Conservation (phyloP, 2,888 invertebrate species). For the Parnassius glacialis region DNA sequence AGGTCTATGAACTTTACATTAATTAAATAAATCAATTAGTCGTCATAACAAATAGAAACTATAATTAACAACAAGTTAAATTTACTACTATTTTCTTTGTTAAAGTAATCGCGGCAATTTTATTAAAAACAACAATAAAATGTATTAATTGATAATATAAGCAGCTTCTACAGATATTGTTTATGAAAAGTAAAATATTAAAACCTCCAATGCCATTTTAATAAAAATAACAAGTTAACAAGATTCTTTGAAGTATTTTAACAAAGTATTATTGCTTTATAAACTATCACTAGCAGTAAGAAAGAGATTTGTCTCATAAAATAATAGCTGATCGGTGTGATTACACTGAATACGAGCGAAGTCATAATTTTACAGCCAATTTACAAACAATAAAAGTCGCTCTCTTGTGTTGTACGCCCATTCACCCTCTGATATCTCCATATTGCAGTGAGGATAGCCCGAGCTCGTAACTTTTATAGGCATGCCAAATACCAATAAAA, state of each 20-base stretch:
- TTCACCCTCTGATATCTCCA: constrained; percentile 77
- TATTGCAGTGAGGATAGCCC: constrained; percentile 66
- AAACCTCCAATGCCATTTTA: too few relatives aligned
- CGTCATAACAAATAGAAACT: constrained; percentile 3
- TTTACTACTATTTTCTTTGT: background rate
- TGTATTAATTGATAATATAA: too few relatives aligned
- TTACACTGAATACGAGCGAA: constrained; percentile 75
- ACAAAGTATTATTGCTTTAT: constrained; percentile 61
- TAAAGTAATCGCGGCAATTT: too few relatives aligned
- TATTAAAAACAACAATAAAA: too few relatives aligned
- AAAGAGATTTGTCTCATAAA: constrained; percentile 75
- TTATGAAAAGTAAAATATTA: too few relatives aligned
- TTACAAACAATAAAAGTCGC: constrained; percentile 82
- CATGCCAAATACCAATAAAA: constrained; percentile 76
- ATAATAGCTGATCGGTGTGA: constrained; percentile 76
- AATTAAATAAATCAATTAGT: constrained; percentile 23
- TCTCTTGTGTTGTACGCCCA: constrained; percentile 76
- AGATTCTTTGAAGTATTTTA: constrained; percentile 33
- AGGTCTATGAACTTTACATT: constrained; percentile 21
- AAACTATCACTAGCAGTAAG: constrained; percentile 66
- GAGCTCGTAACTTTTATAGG: constrained; percentile 76
- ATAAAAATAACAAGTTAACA: too few relatives aligned
- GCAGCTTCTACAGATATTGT: too few relatives aligned
- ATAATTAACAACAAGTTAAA: constrained; percentile 11
- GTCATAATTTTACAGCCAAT: constrained; percentile 82